Evolutionary conservation across 2,113 vertebrate species (phyloP).

Genomic region (Paracyprichromis sp.): DNA sequence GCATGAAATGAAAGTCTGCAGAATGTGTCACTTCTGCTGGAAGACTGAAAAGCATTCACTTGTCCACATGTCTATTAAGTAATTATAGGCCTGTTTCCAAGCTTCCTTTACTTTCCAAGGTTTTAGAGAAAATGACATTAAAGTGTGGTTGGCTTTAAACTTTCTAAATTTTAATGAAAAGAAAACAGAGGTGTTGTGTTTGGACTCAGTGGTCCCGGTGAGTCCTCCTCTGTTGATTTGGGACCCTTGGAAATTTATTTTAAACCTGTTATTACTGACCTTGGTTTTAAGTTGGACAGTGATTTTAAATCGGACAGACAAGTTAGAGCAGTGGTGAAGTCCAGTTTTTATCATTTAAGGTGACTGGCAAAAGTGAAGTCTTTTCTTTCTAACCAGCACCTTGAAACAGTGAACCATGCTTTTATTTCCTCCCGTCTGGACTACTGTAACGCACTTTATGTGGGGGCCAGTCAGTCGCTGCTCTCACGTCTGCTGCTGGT

Average conservation of each 20-base stretch:
- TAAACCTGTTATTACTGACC: background rate
- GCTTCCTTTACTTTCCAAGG: background rate
- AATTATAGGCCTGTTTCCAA: background rate
- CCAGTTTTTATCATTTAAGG: background rate
- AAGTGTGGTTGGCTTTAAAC: background rate
- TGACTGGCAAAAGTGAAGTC: fast-evolving
- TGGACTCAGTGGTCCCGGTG: fast-evolving
- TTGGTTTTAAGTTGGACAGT: background rate
- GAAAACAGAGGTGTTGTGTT: background rate
- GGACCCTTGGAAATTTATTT: background rate
- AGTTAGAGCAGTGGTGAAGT: background rate
- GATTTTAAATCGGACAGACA: background rate
- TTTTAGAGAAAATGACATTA: background rate
- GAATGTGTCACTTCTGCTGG: background rate
- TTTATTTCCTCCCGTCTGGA: background rate
- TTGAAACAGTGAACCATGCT: fast-evolving
- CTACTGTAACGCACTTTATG: background rate
- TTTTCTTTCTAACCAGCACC: background rate
- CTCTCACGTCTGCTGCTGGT: background rate
- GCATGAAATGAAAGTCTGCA: fast-evolving
- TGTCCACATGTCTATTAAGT: background rate
- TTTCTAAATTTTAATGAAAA: background rate
- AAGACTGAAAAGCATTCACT: background rate
- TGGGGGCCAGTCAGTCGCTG: background rate
- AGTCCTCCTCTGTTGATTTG: background rate